A percentile compares a stretch with the other conserved stretches of the same genome.
Conservation (phyloP, 2,888 invertebrate species). For the Xanthorhoe spadicearia region DNA sequence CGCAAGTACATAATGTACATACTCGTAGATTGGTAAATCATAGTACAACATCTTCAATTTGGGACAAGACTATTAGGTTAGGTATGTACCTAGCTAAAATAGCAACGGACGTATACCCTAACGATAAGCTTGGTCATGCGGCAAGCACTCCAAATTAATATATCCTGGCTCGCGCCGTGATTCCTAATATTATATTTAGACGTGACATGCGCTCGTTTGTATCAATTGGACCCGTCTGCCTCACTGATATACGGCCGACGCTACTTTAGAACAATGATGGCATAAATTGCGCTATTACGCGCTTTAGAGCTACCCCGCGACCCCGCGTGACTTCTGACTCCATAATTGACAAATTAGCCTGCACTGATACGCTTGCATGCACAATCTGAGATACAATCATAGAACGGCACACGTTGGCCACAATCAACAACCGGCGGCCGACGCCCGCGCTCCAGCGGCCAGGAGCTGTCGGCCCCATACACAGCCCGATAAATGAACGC, state of each 20-base stretch:
- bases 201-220: slow-evolving; percentile 84
- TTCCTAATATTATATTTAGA: slow-evolving; percentile 86
- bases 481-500: slow-evolving; percentile 63
- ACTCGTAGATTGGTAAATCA: not conserved
- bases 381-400: slow-evolving; percentile 61
- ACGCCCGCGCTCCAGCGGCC: slow-evolving; percentile 49
- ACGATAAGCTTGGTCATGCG: slow-evolving; percentile 69
- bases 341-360: slow-evolving; percentile 70
- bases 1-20: not conserved
- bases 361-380: slow-evolving; percentile 70
- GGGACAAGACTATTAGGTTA: slow-evolving; percentile 30
- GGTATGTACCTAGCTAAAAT: slow-evolving; percentile 32
- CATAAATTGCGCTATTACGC: slow-evolving; percentile 82
- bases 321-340: slow-evolving; percentile 64
- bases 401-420: slow-evolving; percentile 47
- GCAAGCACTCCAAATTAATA: slow-evolving; percentile 82
- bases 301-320: slow-evolving; percentile 70
- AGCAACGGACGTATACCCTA: slow-evolving; percentile 58
- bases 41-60: slow-evolving; percentile 14
- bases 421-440: slow-evolving; percentile 50
- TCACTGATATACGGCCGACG: slow-evolving; percentile 81
- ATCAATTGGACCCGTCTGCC: slow-evolving; percentile 83
- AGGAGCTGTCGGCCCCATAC: slow-evolving; percentile 57
- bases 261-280: slow-evolving; percentile 84
- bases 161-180: slow-evolving; percentile 85